Conservation (phyloP, 2,888 invertebrate genomes). For the Conomelus anceps region DNA sequence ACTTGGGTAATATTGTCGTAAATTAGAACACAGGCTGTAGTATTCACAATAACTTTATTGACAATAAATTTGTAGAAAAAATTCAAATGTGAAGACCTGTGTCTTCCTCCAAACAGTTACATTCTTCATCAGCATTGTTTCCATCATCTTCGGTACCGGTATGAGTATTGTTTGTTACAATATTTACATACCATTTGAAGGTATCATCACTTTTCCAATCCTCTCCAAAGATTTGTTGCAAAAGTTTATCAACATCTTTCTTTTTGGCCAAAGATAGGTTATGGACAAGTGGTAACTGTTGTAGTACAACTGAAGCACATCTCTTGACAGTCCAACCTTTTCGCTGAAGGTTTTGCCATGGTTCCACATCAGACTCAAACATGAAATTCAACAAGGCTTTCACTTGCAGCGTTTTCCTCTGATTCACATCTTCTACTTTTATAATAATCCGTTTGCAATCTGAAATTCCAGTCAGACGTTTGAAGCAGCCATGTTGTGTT, state of each 20-base stretch:
- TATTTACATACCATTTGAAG: too few species aligned
- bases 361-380: background rate
- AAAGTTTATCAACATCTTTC: background rate
- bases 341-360: background rate
- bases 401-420: background rate
- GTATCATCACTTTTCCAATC: too few species aligned
- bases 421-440: background rate
- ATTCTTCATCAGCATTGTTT: too few species aligned
- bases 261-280: too few species aligned
- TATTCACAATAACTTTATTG: too few species aligned
- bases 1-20: too few species aligned
- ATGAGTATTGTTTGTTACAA: too few species aligned
- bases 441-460: background rate
- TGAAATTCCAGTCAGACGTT: background rate
- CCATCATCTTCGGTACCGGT: too few species aligned
- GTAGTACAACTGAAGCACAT: slow-evolving; percentile 4
- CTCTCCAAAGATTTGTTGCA: background rate
- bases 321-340: background rate
- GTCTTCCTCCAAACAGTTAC: too few species aligned
- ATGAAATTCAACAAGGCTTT: background rate
- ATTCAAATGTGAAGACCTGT: too few species aligned
- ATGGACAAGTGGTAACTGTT: background rate
- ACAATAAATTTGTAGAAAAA: too few species aligned
- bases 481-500: slow-evolving; percentile 4
- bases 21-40: too few species aligned